Conservation (phyloP, 1,140 invertebrate species). For the Ceratina japonica region DNA sequence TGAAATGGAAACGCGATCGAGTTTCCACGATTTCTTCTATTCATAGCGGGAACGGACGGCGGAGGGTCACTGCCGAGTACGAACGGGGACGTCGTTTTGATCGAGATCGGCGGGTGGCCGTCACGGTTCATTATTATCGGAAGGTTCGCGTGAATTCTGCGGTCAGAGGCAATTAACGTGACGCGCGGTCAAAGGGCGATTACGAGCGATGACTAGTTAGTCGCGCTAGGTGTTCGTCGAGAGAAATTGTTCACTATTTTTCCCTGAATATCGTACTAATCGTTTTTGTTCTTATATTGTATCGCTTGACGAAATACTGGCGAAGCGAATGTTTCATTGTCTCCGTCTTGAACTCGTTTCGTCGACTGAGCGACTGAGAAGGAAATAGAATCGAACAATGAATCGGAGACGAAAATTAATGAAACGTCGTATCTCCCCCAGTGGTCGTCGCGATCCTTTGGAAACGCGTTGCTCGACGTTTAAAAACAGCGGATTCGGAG, state of each 20-base stretch:
- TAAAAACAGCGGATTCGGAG: conserved; percentile 30
- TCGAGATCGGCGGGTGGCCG: conserved; percentile 1
- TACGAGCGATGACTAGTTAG: not conserved
- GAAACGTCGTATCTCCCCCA: no score
- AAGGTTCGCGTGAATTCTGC: conserved; percentile 6
- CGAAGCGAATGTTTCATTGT: no score
- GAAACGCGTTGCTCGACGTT: conserved; percentile 19
- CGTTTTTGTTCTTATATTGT: no score
- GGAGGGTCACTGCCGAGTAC: not conserved
- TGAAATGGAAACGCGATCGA: not conserved
- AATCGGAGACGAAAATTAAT: no score
- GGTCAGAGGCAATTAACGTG: not conserved
- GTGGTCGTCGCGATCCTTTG: not conserved
- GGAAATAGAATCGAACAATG: no score
- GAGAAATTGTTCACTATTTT: not conserved
- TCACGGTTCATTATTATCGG: not conserved
- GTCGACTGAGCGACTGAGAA: no score
- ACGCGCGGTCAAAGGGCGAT: conserved; percentile 27
- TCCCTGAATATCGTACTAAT: not conserved
- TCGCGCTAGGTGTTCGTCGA: not conserved
- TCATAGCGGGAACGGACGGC: no score
- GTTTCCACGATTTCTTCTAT: not conserved
- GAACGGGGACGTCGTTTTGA: not conserved
- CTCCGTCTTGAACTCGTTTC: no score
- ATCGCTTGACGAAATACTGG: no score